Evolutionary conservation across 2,888 invertebrate genomes (phyloP).

Genomic region (Tenthredo distinguenda): DNA sequence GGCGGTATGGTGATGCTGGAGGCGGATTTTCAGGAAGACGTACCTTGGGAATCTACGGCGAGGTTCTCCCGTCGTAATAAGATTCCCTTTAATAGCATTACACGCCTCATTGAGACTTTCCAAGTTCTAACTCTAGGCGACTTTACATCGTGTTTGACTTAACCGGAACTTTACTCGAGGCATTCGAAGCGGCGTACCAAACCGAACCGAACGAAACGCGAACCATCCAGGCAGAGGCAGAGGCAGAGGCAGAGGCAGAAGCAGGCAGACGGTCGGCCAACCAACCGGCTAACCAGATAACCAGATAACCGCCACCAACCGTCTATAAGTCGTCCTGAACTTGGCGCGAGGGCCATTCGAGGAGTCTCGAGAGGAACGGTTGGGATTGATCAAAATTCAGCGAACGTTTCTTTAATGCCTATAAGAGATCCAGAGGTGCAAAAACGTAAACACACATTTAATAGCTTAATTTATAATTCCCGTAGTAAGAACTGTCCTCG

Average conservation of each 20-base stretch:
- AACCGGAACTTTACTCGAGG: slow-evolving; percentile 70
- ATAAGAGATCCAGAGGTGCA: slow-evolving; percentile 35
- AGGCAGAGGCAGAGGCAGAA: neutral
- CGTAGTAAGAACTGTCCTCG: slow-evolving; percentile 54
- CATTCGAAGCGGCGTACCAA: slow-evolving; percentile 1
- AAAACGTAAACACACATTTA: slow-evolving; percentile 68
- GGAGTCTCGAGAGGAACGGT: slow-evolving; percentile 28
- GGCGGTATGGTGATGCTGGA: slow-evolving; percentile 55
- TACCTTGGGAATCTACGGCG: slow-evolving; percentile 6
- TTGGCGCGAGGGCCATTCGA: slow-evolving; percentile 60
- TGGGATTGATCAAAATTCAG: slow-evolving; percentile 42
- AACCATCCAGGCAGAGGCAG: slow-evolving; percentile 39
- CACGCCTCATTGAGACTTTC: slow-evolving; percentile 78
- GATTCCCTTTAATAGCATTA: slow-evolving; percentile 78
- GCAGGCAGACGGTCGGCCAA: slow-evolving; percentile 12
- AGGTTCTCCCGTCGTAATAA: slow-evolving; percentile 71
- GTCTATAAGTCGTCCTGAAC: slow-evolving; percentile 37
- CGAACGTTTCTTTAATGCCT: slow-evolving; percentile 44
- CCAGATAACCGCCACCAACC: slow-evolving; percentile 32
- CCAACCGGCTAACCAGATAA: slow-evolving; percentile 44
- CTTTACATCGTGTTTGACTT: slow-evolving; percentile 75
- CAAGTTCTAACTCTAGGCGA: slow-evolving; percentile 73
- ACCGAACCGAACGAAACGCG: slow-evolving; percentile 23
- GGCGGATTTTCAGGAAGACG: slow-evolving; percentile 14
- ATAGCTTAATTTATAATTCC: slow-evolving; percentile 77